Evolutionary conservation across 2,113 vertebrate species (phyloP), one percentile per base, ranked within the genome.

Genomic region (Amblyopsis rosae): DNA sequence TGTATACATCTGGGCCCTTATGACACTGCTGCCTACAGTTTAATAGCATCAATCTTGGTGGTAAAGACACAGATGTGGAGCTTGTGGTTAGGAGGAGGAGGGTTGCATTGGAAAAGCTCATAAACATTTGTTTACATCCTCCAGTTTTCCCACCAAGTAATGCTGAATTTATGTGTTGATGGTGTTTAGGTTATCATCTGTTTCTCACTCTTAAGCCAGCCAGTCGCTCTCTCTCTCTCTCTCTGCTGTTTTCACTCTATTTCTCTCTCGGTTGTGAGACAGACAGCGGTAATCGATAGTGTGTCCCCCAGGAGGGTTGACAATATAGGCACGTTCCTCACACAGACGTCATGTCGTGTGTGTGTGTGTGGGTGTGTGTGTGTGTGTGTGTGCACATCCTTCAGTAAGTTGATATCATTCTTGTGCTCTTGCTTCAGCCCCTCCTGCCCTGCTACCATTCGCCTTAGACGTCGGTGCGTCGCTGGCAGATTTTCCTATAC

Each of bases 231-330:
- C 3, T n/a, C 9, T 67, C 56, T 7, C 35, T 46, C 46, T 46
- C 59, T 76, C 69, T 73, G 4, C 47, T 68, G 75, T 75, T 46
- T 19, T 47, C 13, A 16, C 2, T n/a, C 9, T 65, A 48, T 7
- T 46, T 47, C 46, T 46, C 60, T 76, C 69, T 73, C 68, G 65
- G 68, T 50, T 54, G 59, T 59, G 69, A 68, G 56, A 48, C 65
- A 66, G 67, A 79, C 73, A 17, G 12, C 50, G 69, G 69, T 77
- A 78, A 80, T 79, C 62, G 72, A 79, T 66, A 58, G 59, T 49
- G 54, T 10, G 35, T 49, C 64, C 50, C 48, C 65, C 60, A 54
- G 33, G 33, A 45, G 58, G 48, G 64, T n/a, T 3, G 46, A 57
- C 67, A 51, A 17, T 65, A 61, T 33, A 54, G 48, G 9, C 71